Percentiles rank a stretch among this genome's conserved stretches.
phyloP scores from a whole-genome alignment of 2,888 invertebrate species.

The Drosophila anceps region DNA sequence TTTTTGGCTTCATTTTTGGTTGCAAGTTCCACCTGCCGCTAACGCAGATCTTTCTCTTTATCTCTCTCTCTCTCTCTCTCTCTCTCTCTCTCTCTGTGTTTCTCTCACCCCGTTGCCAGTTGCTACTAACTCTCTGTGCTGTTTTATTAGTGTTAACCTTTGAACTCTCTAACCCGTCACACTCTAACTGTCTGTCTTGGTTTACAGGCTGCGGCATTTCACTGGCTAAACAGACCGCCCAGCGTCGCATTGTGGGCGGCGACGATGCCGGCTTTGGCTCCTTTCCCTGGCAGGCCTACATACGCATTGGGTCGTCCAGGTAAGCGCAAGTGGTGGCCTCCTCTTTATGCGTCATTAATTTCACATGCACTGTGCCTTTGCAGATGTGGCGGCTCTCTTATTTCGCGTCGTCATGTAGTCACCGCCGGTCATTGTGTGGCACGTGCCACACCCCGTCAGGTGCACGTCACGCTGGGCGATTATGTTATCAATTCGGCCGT shows the following conservation, averaged over 20 bases:
- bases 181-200: constrained; percentile 2
- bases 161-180: constrained; percentile 37
- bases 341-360: not conserved
- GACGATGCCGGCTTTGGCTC: constrained; percentile 97
- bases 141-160: constrained; percentile 24
- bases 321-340: constrained; percentile 76
- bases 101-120: constrained; percentile 44
- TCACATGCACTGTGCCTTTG: constrained; percentile 44
- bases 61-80: constrained; percentile 19
- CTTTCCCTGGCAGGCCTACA: constrained; percentile 98
- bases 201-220: constrained; percentile 94
- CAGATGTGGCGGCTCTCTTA: constrained; percentile 96
- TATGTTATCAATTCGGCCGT: constrained; percentile 97
- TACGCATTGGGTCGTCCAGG: constrained; percentile 96
- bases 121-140: constrained; percentile 50
- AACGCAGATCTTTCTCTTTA: not conserved
- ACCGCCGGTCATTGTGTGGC: constrained; percentile 98
- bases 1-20: constrained; percentile 39
- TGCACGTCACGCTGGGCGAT: constrained; percentile 94
- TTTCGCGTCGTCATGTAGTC: constrained; percentile 95
- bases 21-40: constrained; percentile 30
- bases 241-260: constrained; percentile 95
- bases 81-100: constrained; percentile 6
- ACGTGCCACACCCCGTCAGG: constrained; percentile 94
- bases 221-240: constrained; percentile 93